These are phyloP conservation scores for Brevipalpus yothersi DNA, from an alignment of 1,140 invertebrate species.

Conservation along the genomic window DNA sequence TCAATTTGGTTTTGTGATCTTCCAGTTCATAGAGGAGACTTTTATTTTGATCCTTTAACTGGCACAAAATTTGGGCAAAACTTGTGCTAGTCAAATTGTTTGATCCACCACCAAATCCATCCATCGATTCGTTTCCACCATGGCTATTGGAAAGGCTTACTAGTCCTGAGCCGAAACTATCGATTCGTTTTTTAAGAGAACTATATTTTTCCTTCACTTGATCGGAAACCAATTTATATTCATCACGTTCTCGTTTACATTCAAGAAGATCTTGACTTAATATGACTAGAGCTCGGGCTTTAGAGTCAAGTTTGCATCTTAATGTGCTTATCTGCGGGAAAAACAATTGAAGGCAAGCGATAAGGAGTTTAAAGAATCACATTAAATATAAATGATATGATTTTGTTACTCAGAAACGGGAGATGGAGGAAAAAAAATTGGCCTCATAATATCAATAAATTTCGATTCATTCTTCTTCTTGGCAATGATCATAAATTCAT, in stretches of 20 bases:
- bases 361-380: neutral
- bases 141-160: neutral
- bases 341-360: neutral
- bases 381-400: neutral
- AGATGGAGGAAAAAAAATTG: neutral
- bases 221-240: conserved; percentile 54
- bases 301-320: conserved; percentile 44
- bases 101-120: neutral
- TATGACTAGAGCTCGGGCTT: conserved; percentile 47
- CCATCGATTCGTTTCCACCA: neutral
- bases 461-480: neutral
- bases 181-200: conserved; percentile 18
- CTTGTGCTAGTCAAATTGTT: conserved; percentile 1
- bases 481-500: neutral
- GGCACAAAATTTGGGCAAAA: conserved; percentile 23
- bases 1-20: conserved; percentile 37
- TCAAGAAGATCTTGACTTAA: conserved; percentile 48
- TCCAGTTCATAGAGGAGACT: conserved; percentile 37
- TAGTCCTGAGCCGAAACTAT: conserved; percentile 11
- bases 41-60: conserved; percentile 37
- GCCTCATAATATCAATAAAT: neutral
- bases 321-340: neutral
- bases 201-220: conserved; percentile 39
- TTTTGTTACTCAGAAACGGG: neutral
- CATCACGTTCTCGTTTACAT: conserved; percentile 47